These are phyloP conservation scores for Caenorhabditis sp. DNA, from an alignment of 2,888 invertebrate species.

Conservation along the genomic window DNA sequence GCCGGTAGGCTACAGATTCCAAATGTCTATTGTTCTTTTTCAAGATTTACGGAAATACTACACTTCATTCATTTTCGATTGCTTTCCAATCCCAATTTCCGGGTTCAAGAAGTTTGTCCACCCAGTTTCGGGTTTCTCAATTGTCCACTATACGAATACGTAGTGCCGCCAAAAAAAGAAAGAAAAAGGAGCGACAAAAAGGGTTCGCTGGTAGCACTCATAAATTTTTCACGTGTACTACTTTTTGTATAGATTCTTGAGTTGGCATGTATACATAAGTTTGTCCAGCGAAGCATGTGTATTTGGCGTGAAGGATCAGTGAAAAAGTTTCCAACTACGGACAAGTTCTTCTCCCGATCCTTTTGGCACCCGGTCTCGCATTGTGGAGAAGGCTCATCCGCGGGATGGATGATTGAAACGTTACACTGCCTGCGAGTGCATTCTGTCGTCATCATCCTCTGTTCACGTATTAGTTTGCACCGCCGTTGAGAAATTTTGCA, in stretches of 20 bases:
- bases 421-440: conserved; percentile 36
- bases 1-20: too few relatives aligned
- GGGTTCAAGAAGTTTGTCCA: conserved; percentile 16
- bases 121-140: conserved; percentile 35
- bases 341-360: conserved; percentile 26
- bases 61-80: conserved; percentile 3
- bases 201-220: conserved; percentile 34
- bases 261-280: conserved; percentile 1
- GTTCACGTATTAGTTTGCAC: conserved; percentile 54
- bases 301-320: conserved; percentile 5
- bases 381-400: conserved; percentile 20
- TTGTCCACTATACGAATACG: conserved; percentile 47
- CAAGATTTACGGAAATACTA: too few relatives aligned
- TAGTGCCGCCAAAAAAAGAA: conserved; percentile 20
- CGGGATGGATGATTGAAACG: conserved; percentile 40
- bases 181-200: conserved; percentile 10
- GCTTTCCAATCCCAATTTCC: background rate
- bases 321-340: conserved; percentile 41
- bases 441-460: conserved; percentile 51
- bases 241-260: conserved; percentile 40
- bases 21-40: too few relatives aligned
- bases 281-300: background rate
- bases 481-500: conserved; percentile 21
- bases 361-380: conserved; percentile 6
- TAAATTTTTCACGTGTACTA: conserved; percentile 49